Percentiles rank a stretch among this genome's conserved stretches.
Evolutionary conservation across 2,797 vertebrate genomes (phyloP).

Genomic region (Onychomys arenicola): DNA sequence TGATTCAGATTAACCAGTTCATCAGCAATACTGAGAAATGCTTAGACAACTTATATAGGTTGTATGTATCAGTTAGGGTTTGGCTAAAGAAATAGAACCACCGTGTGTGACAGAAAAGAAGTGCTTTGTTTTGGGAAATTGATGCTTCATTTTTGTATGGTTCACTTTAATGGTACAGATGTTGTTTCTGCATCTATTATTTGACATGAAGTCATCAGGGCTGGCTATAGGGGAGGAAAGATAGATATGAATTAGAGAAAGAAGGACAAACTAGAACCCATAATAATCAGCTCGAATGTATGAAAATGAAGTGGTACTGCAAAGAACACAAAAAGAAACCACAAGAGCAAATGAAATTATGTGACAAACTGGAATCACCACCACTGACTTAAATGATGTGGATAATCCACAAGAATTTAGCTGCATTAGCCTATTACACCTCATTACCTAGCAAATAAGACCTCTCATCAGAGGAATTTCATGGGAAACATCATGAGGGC

Average conservation of each 20-base stretch:
- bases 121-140: neutral
- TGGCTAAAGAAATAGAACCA: neutral
- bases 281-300: neutral
- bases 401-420: neutral
- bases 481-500: neutral
- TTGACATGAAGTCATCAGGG: neutral
- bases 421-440: neutral
- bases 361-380: neutral
- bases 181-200: neutral
- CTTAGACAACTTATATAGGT: neutral
- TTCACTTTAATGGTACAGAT: neutral
- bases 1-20: conserved; percentile 22
- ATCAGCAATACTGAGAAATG: neutral
- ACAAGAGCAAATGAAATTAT: neutral
- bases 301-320: neutral
- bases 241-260: neutral
- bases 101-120: neutral
- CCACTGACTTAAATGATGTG: neutral
- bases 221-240: neutral
- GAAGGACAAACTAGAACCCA: neutral
- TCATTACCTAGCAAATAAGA: neutral
- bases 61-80: neutral
- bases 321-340: neutral
- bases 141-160: neutral
- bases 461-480: neutral